Percentiles rank a stretch among this genome's conserved stretches.
Conservation (phyloP, 1,140 invertebrate species). For the Adelges cooleyi region DNA sequence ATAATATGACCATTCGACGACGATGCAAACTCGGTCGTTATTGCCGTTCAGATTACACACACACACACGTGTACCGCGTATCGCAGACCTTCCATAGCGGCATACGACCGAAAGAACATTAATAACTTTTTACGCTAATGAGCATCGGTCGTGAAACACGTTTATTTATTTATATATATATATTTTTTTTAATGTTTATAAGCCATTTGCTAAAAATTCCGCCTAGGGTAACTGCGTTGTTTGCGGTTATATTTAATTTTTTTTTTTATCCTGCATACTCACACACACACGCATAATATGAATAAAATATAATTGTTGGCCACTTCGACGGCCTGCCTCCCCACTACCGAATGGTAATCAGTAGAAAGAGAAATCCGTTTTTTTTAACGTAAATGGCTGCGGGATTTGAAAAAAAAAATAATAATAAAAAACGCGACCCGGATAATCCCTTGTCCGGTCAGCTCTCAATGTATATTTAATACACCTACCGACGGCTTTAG, state of each 20-base stretch:
- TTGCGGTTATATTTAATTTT: background rate
- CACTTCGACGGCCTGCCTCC: too few relatives aligned
- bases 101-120: conserved; percentile 12
- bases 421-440: conserved; percentile 3
- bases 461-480: conserved; percentile 26
- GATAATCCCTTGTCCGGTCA: conserved; percentile 20
- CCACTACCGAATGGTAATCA: conserved; percentile 20
- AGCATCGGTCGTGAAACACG: too few relatives aligned
- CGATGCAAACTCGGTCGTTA: background rate
- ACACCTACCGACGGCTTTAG: conserved; percentile 14
- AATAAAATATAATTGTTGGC: conserved; percentile 9
- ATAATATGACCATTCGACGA: conserved; percentile 5
- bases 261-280: background rate
- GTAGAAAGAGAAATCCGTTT: conserved; percentile 11
- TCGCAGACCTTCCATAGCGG: background rate
- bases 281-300: too few relatives aligned
- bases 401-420: conserved; percentile 6
- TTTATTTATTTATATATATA: too few relatives aligned
- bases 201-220: conserved; percentile 2
- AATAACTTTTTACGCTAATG: conserved; percentile 23
- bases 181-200: background rate
- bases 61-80: background rate
- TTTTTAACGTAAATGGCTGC: background rate
- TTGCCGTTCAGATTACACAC: conserved; percentile 4
- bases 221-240: background rate